phyloP scores from a whole-genome alignment of 2,113 vertebrate genomes.

The Donacobius atricapilla region DNA sequence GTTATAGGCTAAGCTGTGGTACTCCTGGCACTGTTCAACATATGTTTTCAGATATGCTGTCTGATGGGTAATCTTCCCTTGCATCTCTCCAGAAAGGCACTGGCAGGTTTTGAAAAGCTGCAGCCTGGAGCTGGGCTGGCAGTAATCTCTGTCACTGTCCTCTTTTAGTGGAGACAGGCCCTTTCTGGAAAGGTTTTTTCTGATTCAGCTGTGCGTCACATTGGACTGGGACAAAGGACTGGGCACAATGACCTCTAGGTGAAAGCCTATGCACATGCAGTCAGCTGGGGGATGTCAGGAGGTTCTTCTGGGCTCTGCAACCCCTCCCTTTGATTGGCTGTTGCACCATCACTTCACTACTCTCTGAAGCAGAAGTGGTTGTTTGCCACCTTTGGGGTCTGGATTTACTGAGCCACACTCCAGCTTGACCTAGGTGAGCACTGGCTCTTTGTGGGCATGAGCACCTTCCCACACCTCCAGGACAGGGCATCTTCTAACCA shows the following conservation, averaged over 20 bases:
- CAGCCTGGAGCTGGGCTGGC: background rate
- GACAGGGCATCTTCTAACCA: background rate
- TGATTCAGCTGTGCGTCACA: background rate
- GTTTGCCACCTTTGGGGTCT: background rate
- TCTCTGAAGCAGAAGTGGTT: background rate
- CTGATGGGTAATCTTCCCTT: background rate
- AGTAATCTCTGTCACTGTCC: background rate
- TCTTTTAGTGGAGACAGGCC: background rate
- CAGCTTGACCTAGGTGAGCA: background rate
- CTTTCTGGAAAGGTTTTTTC: background rate
- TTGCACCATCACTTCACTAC: background rate
- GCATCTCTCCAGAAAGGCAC: background rate
- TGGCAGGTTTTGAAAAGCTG: background rate
- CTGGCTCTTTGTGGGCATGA: background rate
- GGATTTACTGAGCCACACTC: background rate
- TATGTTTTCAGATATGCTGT: background rate
- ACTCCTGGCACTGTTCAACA: background rate
- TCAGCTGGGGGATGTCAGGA: background rate
- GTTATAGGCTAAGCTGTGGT: background rate
- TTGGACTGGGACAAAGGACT: background rate
- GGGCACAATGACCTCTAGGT: background rate
- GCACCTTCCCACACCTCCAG: background rate
- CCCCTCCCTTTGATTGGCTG: fast-evolving
- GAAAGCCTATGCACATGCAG: background rate
- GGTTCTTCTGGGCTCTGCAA: background rate